Conservation (phyloP, 53 echinoderm and acorn worm species). For the Arbacia lixula region DNA sequence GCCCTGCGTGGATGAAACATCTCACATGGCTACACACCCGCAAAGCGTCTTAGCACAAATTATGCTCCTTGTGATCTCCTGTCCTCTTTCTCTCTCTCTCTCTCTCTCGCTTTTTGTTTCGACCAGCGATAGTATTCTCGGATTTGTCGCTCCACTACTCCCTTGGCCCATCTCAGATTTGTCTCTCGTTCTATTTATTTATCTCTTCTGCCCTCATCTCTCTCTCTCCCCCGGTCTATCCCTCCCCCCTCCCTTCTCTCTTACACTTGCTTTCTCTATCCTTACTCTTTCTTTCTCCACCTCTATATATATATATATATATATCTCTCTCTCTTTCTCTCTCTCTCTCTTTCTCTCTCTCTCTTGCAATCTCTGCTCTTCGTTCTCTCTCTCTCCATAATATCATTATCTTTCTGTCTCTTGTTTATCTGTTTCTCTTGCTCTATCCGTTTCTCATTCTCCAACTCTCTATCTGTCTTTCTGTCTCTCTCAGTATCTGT, state of each 20-base stretch:
- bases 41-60: conserved; percentile 42
- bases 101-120: no score
- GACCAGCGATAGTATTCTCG: background rate
- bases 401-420: no score
- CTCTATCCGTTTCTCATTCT: no score
- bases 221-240: background rate
- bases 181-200: no score
- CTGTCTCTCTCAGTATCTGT: conserved; percentile 4
- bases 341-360: background rate
- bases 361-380: no score
- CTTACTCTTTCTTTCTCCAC: background rate
- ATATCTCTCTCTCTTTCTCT: background rate
- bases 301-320: background rate
- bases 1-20: conserved; percentile 1
- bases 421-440: no score
- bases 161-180: no score
- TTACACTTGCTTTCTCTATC: background rate
- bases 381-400: no score
- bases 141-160: conserved; percentile 5
- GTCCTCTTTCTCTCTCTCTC: no score
- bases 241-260: background rate
- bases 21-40: conserved; percentile 13
- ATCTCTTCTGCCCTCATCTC: no score
- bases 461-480: no score
- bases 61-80: no score